Evolutionary conservation across 2,113 vertebrate species (phyloP), one percentile per base, ranked within the genome.

Genomic region (Pluvialis apricaria): DNA sequence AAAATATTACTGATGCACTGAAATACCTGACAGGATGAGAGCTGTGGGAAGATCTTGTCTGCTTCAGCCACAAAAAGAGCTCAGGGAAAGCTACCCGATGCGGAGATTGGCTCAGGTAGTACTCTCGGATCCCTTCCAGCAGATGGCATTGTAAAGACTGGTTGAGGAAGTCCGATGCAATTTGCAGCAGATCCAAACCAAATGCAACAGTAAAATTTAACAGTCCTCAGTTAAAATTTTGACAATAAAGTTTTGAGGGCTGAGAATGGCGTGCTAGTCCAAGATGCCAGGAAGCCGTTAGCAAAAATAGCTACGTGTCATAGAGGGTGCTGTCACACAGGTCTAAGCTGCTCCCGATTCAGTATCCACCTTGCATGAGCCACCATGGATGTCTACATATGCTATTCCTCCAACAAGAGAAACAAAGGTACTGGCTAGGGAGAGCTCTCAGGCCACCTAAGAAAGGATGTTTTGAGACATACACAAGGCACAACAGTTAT

Each of bases 111-210:
- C 65, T 69, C 13, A 66, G 66, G 84, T 5, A 32, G 44, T 16
- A 20, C 77, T 83, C 94, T 64, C 5, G 0, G 65, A 45, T 64
- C 44, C 81, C 66, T 87, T 68, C 89, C 95, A 90, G 94, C 89
- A 96, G 82, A 66, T 80, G 86, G 81, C 87, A 82, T 62, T 85
- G 77, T 38, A 36, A 87, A 85, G 88, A 80, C 32, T 5, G 0
- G 58, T 18, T 72, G 66, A 65, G 49, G 6, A 91, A 72, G 77
- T 73, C 44, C 29, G 34, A 72, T 79, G 90, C 69, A 28, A 93
- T 91, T 79, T 93, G 87, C 87, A 88, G 84, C 78, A 57, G 24
- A 82, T 91, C 84, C 82, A 96, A 95, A 96, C 44, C 82, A 93
- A 88, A 90, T 6, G 69, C 87, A 88, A 49, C 58, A 65, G 75